A percentile compares a stretch with the other conserved stretches of the same genome.
phyloP scores from a whole-genome alignment of 2,113 vertebrate genomes.

The Clarias macrocephalus region DNA sequence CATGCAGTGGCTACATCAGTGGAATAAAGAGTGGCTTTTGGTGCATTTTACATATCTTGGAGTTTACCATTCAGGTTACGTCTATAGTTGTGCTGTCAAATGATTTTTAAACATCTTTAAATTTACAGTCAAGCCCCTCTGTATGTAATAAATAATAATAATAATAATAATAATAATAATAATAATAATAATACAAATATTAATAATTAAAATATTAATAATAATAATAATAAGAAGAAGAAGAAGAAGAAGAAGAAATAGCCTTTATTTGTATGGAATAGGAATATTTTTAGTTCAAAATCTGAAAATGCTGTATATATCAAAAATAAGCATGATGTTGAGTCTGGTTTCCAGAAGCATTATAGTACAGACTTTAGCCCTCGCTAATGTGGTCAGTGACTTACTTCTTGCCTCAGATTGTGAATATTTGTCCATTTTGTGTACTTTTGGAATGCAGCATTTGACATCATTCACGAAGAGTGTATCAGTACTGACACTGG shows the following conservation, averaged over 20 bases:
- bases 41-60: neutral
- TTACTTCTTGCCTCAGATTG: neutral
- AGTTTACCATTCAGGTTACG: neutral
- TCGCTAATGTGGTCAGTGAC: neutral
- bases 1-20: neutral
- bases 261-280: neutral
- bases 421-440: neutral
- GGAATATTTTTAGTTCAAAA: neutral
- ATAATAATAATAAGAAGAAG: neutral
- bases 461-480: neutral
- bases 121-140: neutral
- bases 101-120: neutral
- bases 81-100: neutral
- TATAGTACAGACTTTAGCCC: neutral
- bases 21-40: neutral
- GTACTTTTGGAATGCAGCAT: neutral
- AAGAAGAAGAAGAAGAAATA: neutral
- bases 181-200: neutral
- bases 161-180: slow-evolving; percentile 7
- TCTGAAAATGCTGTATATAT: neutral
- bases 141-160: neutral
- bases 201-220: neutral
- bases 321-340: neutral
- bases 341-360: neutral
- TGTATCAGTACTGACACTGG: neutral